These are phyloP conservation scores for Priocnemis perturbator DNA, from an alignment of 2,888 invertebrate genomes.

Conservation along the genomic window DNA sequence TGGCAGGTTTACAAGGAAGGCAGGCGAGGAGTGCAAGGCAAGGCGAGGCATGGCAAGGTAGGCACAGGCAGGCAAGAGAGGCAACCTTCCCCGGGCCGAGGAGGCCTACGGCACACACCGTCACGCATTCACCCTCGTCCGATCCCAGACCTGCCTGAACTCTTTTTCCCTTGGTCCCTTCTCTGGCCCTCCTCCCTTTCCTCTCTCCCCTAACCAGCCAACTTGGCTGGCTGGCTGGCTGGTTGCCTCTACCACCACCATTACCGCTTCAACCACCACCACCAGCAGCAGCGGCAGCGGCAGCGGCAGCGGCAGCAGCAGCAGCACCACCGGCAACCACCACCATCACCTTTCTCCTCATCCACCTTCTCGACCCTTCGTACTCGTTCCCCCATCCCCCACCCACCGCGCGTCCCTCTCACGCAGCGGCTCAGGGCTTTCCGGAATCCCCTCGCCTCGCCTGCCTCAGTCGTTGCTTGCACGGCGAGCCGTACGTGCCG, in stretches of 20 bases:
- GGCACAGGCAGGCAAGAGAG: background rate
- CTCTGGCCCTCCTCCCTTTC: constrained; percentile 47
- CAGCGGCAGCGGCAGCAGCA: constrained; percentile 22
- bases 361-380: constrained; percentile 48
- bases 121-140: constrained; percentile 70
- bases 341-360: constrained; percentile 31
- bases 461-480: constrained; percentile 49
- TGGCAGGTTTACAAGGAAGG: constrained; percentile 60
- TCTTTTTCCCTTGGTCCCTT: constrained; percentile 66
- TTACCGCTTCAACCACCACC: constrained; percentile 7
- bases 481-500: constrained; percentile 65
- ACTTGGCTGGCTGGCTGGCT: constrained; percentile 13
- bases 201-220: constrained; percentile 33
- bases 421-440: constrained; percentile 43
- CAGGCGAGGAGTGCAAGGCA: constrained; percentile 37
- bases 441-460: constrained; percentile 46
- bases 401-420: constrained; percentile 31
- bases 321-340: constrained; percentile 18
- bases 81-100: constrained; percentile 13
- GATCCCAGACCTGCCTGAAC: constrained; percentile 70
- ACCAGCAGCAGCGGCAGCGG: constrained; percentile 18
- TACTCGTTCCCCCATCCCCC: constrained; percentile 27
- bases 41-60: constrained; percentile 26
- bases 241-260: background rate
- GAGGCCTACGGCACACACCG: constrained; percentile 57